Percentiles rank a stretch among this genome's conserved stretches.
These are phyloP conservation scores for Cyclopterus lumpus DNA, from an alignment of 2,797 vertebrate genomes.

Conservation along the genomic window DNA sequence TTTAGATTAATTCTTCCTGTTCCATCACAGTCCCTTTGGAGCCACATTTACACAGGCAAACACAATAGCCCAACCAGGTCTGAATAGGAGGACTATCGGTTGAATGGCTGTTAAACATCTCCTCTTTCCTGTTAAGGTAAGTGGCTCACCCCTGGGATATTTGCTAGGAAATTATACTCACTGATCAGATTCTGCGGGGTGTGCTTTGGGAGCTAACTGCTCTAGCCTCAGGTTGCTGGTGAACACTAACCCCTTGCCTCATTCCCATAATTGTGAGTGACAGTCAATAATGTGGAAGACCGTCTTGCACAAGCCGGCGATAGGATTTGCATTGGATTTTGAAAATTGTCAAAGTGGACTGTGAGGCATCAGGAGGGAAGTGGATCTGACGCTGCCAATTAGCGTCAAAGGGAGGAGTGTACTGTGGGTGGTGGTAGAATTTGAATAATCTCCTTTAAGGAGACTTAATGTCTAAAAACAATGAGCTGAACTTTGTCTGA, in stretches of 20 bases:
- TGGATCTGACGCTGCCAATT: constrained; percentile 80
- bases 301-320: constrained; percentile 66
- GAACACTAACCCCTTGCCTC: constrained; percentile 73
- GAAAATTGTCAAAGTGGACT: constrained; percentile 83
- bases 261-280: constrained; percentile 83
- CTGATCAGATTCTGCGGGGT: constrained; percentile 83
- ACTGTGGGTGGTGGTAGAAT: constrained; percentile 55
- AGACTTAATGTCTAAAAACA: constrained; percentile 77
- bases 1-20: constrained; percentile 63
- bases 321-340: constrained; percentile 87
- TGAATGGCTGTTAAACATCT: constrained; percentile 80
- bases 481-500: constrained; percentile 63
- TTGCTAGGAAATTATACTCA: constrained; percentile 81
- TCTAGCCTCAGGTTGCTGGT: constrained; percentile 77
- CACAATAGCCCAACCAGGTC: constrained; percentile 64
- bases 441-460: constrained; percentile 77
- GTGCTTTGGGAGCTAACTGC: constrained; percentile 72
- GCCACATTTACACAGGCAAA: constrained; percentile 55
- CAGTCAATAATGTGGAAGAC: constrained; percentile 82
- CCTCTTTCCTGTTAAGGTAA: constrained; percentile 82
- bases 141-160: constrained; percentile 83
- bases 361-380: constrained; percentile 74
- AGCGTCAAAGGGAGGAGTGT: constrained; percentile 70
- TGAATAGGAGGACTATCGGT: constrained; percentile 71
- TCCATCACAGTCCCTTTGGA: constrained; percentile 64